A percentile compares a stretch with the other conserved stretches of the same genome.
Conservation (phyloP, 2,797 vertebrate species). For the Pseudopleuronectes americanus region DNA sequence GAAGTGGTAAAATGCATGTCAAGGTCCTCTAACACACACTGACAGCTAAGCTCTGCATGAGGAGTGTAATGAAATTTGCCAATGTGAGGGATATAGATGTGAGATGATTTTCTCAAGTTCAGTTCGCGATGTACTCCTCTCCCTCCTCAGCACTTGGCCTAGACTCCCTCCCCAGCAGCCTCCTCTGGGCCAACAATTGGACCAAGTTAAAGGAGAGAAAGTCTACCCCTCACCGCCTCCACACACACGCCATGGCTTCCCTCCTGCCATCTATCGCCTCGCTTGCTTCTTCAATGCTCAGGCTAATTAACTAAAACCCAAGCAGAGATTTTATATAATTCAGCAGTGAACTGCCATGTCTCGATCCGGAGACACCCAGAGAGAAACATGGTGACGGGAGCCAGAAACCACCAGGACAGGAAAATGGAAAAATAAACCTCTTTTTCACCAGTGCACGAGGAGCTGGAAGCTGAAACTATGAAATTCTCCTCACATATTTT, state of each 20-base stretch:
- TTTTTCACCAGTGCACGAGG: conserved; percentile 25
- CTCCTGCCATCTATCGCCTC: conserved; percentile 56
- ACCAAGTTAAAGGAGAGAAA: conserved; percentile 79
- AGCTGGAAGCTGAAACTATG: conserved; percentile 47
- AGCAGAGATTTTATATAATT: conserved; percentile 83
- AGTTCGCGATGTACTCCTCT: conserved; percentile 48
- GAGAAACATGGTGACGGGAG: conserved; percentile 66
- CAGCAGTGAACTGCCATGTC: conserved; percentile 74
- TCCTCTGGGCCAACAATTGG: conserved; percentile 81
- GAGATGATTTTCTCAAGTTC: conserved; percentile 51
- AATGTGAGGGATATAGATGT: conserved; percentile 37
- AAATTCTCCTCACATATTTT: conserved; percentile 68
- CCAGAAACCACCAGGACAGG: conserved; percentile 64
- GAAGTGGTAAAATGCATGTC: conserved; percentile 35
- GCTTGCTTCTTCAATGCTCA: conserved; percentile 43
- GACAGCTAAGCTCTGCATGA: conserved; percentile 41
- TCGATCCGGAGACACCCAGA: conserved; percentile 72
- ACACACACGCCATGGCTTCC: conserved; percentile 35
- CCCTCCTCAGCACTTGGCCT: conserved; percentile 33
- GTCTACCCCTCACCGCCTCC: conserved; percentile 55
- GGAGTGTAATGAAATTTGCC: conserved; percentile 35
- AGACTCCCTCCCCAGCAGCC: conserved; percentile 63
- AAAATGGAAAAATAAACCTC: conserved; percentile 38
- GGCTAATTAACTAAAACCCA: conserved; percentile 81
- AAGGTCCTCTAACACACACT: conserved; percentile 40